A percentile compares a stretch with the other conserved stretches of the same genome.
Evolutionary conservation across 1,140 invertebrate species (phyloP).

Genomic region (Paralvinella palmiformis): DNA sequence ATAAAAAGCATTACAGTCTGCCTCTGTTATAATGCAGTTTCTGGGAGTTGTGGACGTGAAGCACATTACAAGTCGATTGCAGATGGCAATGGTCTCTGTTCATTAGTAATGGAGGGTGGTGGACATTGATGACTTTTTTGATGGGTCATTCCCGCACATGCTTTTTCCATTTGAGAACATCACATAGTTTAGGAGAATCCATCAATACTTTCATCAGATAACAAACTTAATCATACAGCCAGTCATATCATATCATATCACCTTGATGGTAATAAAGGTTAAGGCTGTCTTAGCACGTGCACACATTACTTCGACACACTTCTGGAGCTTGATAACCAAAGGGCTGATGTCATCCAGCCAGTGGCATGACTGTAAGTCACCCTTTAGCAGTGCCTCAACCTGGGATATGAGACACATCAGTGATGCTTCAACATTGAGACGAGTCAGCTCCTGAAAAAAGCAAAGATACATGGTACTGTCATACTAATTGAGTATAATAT

Average conservation of each 20-base stretch:
- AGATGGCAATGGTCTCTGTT: too few species aligned
- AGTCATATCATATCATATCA: slow-evolving; percentile 15
- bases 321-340: slow-evolving; percentile 37
- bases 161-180: too few species aligned
- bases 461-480: slow-evolving; percentile 15
- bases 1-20: too few species aligned
- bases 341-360: slow-evolving; percentile 41
- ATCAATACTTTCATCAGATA: too few species aligned
- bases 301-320: slow-evolving; percentile 33
- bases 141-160: too few species aligned
- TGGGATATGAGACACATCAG: slow-evolving; percentile 66
- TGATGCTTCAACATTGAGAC: slow-evolving; percentile 82
- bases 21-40: too few species aligned
- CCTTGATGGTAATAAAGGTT: slow-evolving; percentile 75
- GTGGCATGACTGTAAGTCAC: not conserved
- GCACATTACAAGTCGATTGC: too few species aligned
- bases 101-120: too few species aligned
- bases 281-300: slow-evolving; percentile 68
- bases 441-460: slow-evolving; percentile 64
- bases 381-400: slow-evolving; percentile 33
- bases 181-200: too few species aligned
- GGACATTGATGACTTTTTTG: too few species aligned
- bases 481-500: not conserved
- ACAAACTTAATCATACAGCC: not conserved
- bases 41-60: too few species aligned